Base-by-base conservation (phyloP, 2,113 vertebrate genomes). In the Alligator mississippiensis region DNA sequence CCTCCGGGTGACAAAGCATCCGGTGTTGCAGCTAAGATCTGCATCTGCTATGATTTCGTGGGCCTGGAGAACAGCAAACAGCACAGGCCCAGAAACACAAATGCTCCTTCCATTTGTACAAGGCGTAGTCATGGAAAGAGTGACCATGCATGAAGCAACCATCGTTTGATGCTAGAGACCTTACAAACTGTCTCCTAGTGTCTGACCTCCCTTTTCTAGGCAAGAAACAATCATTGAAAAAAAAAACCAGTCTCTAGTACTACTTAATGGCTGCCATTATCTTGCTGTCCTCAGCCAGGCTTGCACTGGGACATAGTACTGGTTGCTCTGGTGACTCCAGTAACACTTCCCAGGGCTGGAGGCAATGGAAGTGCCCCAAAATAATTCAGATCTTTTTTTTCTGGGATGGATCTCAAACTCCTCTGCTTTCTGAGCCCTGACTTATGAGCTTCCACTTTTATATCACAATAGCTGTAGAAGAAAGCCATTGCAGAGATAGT, bases 111-210 rank as follows among this genome's bases (percentile, higher is more conserved):
- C 1, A 55, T 82, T 11, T 14, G 27, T 12, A 1, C 30, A 3
- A 47, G 2, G 2, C 19, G 4, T 12, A 13, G 3, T 19, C 82
- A 28, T 0, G 1, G 77, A 70, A 70, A 19, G 18, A 11, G 19
- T 38, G 30, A 70, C 22, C 30, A 22, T 21, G 10, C 30, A 34
- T 72, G 11, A 47, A 11, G 25, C 5, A 60, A 9, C 13, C 5
- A 22, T 9, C 4, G 8, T 58, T 81, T 57, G 84, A 3, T 21
- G 2, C 28, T 80, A 4, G 27, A 47, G 60, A 9, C 5, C 15
- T 75, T 72, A 14, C 6, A 15, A 84, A 75, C 57, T 17, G 6
- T 25, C 25, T 22, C 25, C 21, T 24, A 9, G 19, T 15, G 27
- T n/a, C 28, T 16, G 30, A 38, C 30, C 66, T 38, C 22, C 30